Conservation (phyloP, 1,140 invertebrate species). For the Temnothorax nylanderi region DNA sequence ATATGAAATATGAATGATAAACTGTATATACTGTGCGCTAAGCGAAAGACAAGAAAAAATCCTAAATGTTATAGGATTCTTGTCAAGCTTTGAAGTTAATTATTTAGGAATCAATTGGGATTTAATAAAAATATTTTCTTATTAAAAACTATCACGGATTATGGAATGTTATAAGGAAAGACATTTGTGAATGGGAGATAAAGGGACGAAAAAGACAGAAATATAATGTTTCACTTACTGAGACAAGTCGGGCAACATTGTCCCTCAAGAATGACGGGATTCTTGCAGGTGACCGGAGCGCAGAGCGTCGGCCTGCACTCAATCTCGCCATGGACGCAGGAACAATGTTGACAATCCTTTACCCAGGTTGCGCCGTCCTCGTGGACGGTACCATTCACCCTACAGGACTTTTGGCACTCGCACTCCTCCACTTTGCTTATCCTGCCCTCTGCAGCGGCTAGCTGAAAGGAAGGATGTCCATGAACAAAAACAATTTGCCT, state of each 20-base stretch:
- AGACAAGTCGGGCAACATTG: constrained; percentile 95
- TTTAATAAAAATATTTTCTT: background rate
- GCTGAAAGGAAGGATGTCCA: constrained; percentile 87
- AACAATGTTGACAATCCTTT: constrained; percentile 92
- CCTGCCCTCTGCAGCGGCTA: constrained; percentile 91
- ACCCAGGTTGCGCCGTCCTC: constrained; percentile 94
- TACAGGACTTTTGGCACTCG: constrained; percentile 95
- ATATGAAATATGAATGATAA: background rate
- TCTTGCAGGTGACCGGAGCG: constrained; percentile 91
- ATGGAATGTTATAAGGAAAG: background rate
- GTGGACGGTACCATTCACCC: constrained; percentile 91
- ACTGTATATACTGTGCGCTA: background rate
- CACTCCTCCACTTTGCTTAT: constrained; percentile 93
- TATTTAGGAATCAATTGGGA: background rate
- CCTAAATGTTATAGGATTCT: background rate
- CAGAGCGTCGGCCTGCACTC: constrained; percentile 93
- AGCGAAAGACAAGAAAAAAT: background rate
- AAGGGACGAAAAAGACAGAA: background rate
- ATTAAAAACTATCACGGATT: background rate
- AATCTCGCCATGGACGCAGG: constrained; percentile 93
- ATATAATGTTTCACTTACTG: constrained; percentile 88
- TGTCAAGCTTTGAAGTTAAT: background rate
- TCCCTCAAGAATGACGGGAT: constrained; percentile 91
- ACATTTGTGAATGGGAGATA: background rate
- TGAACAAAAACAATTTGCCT: constrained; percentile 70